A percentile compares a stretch with the other conserved stretches of the same genome.
Conservation (phyloP, 2,797 vertebrate species). For the Sternotherus odoratus region DNA sequence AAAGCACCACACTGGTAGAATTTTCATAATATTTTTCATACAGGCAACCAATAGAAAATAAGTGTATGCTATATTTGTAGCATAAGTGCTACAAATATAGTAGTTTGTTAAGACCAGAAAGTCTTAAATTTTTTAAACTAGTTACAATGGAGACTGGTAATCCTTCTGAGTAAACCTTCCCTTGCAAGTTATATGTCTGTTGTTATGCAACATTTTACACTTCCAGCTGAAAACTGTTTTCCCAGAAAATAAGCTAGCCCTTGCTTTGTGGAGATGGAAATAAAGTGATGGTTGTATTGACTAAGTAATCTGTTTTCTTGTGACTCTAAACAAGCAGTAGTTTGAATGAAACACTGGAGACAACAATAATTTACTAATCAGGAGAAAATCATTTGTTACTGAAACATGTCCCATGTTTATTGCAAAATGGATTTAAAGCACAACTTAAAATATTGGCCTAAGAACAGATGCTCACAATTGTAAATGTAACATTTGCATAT, state of each 20-base stretch:
- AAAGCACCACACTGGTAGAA: constrained; percentile 62
- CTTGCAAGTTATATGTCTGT: constrained; percentile 58
- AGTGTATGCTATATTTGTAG: too few relatives aligned
- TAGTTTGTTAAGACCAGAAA: constrained; percentile 43
- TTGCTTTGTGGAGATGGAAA: constrained; percentile 67
- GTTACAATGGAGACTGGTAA: constrained; percentile 69
- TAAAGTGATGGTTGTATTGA: constrained; percentile 67
- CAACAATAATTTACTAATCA: constrained; percentile 73
- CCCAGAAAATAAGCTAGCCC: constrained; percentile 65
- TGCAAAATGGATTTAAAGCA: constrained; percentile 56
- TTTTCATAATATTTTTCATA: constrained; percentile 71
- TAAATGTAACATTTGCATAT: constrained; percentile 60
- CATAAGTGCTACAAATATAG: constrained; percentile 68
- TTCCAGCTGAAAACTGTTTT: constrained; percentile 73
- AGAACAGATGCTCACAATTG: constrained; percentile 47
- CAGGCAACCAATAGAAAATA: constrained; percentile 70
- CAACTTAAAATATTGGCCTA: constrained; percentile 52
- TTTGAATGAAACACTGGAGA: constrained; percentile 64
- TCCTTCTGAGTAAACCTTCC: constrained; percentile 72
- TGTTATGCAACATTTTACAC: constrained; percentile 68
- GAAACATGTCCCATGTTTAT: constrained; percentile 54
- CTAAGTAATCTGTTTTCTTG: constrained; percentile 65
- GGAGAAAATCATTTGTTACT: constrained; percentile 62
- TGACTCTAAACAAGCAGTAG: constrained; percentile 53
- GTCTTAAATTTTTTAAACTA: constrained; percentile 69